Evolutionary conservation across 2,888 invertebrate species (phyloP).

Genomic region (Acleris laterana): DNA sequence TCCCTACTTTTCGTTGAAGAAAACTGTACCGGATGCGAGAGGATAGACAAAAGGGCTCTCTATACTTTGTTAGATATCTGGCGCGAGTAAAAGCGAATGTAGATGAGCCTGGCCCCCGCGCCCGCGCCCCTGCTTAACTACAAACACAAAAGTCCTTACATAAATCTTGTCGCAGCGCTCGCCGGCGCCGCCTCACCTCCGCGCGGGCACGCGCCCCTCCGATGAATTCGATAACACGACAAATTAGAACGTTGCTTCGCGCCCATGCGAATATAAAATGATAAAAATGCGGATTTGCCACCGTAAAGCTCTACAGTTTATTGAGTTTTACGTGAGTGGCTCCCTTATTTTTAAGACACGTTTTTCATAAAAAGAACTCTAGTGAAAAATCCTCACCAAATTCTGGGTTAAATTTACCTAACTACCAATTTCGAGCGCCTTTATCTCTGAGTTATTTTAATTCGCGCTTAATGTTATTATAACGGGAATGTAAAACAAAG

Average conservation of each 20-base stretch:
- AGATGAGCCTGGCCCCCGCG: slow-evolving; percentile 68
- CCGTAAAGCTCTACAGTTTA: slow-evolving; percentile 59
- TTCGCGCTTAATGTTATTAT: slow-evolving; percentile 23
- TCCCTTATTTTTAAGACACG: slow-evolving; percentile 64
- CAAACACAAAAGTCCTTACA: slow-evolving; percentile 83
- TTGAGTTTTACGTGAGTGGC: slow-evolving; percentile 60
- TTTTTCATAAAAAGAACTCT: slow-evolving; percentile 43
- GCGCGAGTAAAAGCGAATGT: slow-evolving; percentile 73
- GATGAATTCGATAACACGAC: slow-evolving; percentile 74
- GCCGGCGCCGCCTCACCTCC: slow-evolving; percentile 70
- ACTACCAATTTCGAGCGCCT: slow-evolving; percentile 34
- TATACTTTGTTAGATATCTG: slow-evolving; percentile 76
- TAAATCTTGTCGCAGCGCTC: slow-evolving; percentile 80
- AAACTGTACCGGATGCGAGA: slow-evolving; percentile 75
- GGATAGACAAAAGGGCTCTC: slow-evolving; percentile 74
- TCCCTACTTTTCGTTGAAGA: slow-evolving; percentile 68
- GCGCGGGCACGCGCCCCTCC: slow-evolving; percentile 59
- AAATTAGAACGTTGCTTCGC: slow-evolving; percentile 66
- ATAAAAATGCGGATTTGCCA: slow-evolving; percentile 63
- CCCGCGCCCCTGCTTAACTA: slow-evolving; percentile 71
- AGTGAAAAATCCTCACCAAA: slow-evolving; percentile 34
- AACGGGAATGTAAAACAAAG: slow-evolving; percentile 3
- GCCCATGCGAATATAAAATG: slow-evolving; percentile 55
- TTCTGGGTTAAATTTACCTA: slow-evolving; percentile 33
- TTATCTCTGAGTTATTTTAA: slow-evolving; percentile 31